phyloP scores from a whole-genome alignment of 2,113 vertebrate species.

The Prietella phreatophila region DNA sequence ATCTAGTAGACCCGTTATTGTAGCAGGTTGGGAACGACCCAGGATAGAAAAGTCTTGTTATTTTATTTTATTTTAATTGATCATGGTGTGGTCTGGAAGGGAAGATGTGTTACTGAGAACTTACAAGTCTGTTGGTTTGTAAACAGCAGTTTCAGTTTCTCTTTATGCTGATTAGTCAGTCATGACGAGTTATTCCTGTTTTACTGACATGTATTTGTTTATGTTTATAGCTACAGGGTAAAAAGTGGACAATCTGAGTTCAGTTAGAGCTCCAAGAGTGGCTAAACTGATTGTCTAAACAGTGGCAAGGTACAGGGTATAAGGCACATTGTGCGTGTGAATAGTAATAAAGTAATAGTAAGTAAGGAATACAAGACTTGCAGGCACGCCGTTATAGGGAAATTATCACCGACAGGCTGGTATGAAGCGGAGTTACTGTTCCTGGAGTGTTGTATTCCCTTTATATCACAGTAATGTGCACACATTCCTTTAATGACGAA shows the following conservation, averaged over 20 bases:
- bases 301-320: not conserved
- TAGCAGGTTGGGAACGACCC: not conserved
- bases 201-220: not conserved
- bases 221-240: not conserved
- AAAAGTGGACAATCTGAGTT: not conserved
- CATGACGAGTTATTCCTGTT: not conserved
- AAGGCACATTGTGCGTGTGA: not conserved
- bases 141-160: not conserved
- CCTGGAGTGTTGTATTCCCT: no score
- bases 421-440: no score
- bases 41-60: no score
- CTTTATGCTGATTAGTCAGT: not conserved
- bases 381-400: no score
- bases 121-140: not conserved
- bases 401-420: no score
- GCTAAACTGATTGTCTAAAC: no score
- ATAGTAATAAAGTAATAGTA: not conserved
- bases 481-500: no score
- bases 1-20: not conserved
- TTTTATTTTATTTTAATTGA: not conserved
- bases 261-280: no score
- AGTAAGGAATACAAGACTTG: not conserved
- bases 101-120: not conserved
- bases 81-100: not conserved
- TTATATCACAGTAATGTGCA: no score